Evolutionary conservation across 2,113 vertebrate species (phyloP).

Genomic region (Orcinus orca): DNA sequence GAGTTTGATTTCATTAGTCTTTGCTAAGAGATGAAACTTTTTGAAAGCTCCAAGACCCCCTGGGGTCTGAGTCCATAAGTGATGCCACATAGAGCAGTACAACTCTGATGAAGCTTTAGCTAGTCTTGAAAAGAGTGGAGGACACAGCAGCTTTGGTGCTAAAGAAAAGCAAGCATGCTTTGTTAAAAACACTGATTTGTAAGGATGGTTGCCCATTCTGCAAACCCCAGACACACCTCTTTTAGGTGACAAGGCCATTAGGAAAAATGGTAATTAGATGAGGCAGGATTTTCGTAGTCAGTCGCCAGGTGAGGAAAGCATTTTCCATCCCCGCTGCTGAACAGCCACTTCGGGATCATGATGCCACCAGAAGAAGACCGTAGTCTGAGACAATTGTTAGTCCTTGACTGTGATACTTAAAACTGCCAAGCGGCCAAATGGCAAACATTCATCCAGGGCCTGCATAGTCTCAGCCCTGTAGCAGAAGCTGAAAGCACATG

Average conservation of each 20-base stretch:
- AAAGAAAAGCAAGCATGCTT: neutral
- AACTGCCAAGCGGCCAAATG: neutral
- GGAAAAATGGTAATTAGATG: neutral
- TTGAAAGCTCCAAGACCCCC: neutral
- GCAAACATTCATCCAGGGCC: neutral
- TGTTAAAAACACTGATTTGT: neutral
- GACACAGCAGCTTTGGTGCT: neutral
- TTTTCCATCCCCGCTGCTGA: neutral
- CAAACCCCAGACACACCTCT: neutral
- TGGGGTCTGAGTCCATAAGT: neutral
- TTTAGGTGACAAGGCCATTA: neutral
- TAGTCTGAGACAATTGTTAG: neutral
- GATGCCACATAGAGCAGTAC: rapidly evolving
- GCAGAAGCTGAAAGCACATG: neutral
- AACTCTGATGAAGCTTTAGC: neutral
- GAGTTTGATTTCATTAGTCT: constrained; percentile 50
- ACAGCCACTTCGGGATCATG: neutral
- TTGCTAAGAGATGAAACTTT: neutral
- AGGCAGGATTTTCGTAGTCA: neutral
- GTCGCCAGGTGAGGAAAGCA: neutral
- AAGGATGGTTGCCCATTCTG: neutral
- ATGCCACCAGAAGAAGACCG: neutral
- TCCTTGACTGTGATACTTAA: neutral
- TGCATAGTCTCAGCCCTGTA: neutral
- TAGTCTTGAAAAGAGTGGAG: neutral